A percentile compares a stretch with the other conserved stretches of the same genome.
Conservation (phyloP, 92 coral and sea anemone genomes). For the Siderastrea siderea region DNA sequence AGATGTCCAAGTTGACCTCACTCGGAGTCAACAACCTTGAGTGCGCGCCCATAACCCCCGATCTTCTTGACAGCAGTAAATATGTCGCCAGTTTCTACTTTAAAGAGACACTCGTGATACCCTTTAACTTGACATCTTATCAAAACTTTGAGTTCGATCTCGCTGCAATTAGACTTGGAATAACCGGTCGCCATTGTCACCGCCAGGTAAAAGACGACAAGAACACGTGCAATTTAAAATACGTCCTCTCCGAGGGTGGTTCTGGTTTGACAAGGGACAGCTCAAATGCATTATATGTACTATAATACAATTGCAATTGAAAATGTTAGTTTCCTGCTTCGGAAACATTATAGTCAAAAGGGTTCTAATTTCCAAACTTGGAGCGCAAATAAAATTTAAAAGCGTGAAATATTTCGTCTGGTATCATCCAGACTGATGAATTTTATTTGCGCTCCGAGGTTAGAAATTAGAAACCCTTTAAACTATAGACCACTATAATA, state of each 20-base stretch:
- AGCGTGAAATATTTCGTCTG: too few species aligned
- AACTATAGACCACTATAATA: too few species aligned
- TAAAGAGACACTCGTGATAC: constrained; percentile 30
- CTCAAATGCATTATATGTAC: constrained; percentile 1
- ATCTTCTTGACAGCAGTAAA: constrained; percentile 43
- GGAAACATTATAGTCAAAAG: too few species aligned
- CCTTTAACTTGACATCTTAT: constrained; percentile 16
- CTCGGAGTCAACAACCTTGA: constrained; percentile 38
- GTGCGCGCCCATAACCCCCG: constrained; percentile 23
- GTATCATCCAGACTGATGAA: too few species aligned
- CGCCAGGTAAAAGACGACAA: constrained; percentile 22
- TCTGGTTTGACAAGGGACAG: constrained; percentile 23
- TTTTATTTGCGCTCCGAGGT: too few species aligned
- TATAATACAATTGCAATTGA: neutral
- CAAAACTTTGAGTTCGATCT: constrained; percentile 27
- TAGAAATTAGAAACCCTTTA: too few species aligned
- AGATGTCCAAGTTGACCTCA: constrained; percentile 34
- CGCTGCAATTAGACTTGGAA: constrained; percentile 32
- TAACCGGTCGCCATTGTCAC: constrained; percentile 30
- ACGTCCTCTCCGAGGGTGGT: constrained; percentile 22
- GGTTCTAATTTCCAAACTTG: too few species aligned
- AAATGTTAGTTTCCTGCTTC: too few species aligned
- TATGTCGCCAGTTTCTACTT: constrained; percentile 36
- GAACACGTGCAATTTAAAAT: constrained; percentile 4
- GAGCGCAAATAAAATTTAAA: too few species aligned